A percentile compares a stretch with the other conserved stretches of the same genome.
These are phyloP conservation scores for Smithornis capensis DNA, from an alignment of 2,113 vertebrate genomes.

Conservation along the genomic window DNA sequence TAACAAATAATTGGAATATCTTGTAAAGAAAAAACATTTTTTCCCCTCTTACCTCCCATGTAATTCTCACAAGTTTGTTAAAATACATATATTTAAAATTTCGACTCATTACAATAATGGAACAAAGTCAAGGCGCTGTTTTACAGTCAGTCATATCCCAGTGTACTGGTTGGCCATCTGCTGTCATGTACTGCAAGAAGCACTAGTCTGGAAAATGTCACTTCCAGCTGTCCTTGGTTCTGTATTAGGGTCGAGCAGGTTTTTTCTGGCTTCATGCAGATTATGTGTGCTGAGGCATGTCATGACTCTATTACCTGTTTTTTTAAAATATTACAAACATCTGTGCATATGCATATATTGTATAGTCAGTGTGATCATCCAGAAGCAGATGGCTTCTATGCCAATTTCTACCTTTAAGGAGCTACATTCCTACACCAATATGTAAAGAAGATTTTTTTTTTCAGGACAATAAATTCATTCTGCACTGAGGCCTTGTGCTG, in stretches of 20 bases:
- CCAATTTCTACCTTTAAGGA: not conserved
- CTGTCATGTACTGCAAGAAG: not conserved
- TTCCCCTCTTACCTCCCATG: not conserved
- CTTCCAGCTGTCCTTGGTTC: not conserved
- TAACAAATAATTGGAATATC: not conserved
- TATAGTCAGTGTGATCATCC: not conserved
- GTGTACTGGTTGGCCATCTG: not conserved
- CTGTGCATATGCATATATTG: not conserved
- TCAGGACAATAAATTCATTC: not conserved
- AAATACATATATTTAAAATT: not conserved
- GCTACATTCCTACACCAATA: not conserved
- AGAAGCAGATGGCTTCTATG: not conserved
- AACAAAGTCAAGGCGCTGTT: not conserved
- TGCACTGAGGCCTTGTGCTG: not conserved
- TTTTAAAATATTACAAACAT: not conserved
- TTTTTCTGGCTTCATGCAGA: not conserved
- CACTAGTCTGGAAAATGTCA: not conserved
- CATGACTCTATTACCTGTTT: not conserved
- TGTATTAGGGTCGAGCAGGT: not conserved
- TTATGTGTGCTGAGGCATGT: not conserved
- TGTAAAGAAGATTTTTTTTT: not conserved
- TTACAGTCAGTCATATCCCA: not conserved
- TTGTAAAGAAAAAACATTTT: not conserved
- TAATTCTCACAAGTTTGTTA: not conserved
- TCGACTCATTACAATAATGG: not conserved